Percentiles rank a stretch among this genome's conserved stretches.
These are phyloP conservation scores for Gallinago stenura DNA, from an alignment of 2,797 vertebrate species.

Conservation along the genomic window DNA sequence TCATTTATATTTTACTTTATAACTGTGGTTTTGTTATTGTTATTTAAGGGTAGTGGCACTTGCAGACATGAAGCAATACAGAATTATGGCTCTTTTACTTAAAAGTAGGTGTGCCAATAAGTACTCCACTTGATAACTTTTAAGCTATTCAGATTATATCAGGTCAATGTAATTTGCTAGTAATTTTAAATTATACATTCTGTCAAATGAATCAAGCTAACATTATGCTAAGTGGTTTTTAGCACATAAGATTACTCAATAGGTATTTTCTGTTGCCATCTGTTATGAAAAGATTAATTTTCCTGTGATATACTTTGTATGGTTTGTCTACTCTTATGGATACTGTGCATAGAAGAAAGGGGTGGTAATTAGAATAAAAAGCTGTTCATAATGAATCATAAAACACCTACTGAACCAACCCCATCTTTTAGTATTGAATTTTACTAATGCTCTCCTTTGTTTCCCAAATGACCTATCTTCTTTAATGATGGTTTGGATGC, in stretches of 20 bases:
- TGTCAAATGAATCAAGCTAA: constrained; percentile 39
- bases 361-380: constrained; percentile 38
- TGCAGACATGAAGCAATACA: background rate
- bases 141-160: constrained; percentile 15
- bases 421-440: constrained; percentile 63
- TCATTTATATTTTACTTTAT: background rate
- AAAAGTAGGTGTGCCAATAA: background rate
- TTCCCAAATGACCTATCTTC: constrained; percentile 55
- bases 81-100: background rate
- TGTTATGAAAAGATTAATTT: constrained; percentile 33
- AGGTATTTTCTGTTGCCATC: constrained; percentile 57
- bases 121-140: background rate
- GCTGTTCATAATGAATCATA: constrained; percentile 39
- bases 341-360: background rate
- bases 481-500: constrained; percentile 55
- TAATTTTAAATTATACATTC: constrained; percentile 32
- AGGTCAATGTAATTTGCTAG: constrained; percentile 12
- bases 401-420: constrained; percentile 46
- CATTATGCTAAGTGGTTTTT: constrained; percentile 40
- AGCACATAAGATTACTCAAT: background rate
- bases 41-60: constrained; percentile 8
- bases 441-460: constrained; percentile 55
- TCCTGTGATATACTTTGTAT: background rate
- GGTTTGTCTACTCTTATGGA: background rate
- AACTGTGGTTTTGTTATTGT: background rate